Evolutionary conservation across 2,888 invertebrate species (phyloP).

Genomic region (Cephus spinipes): DNA sequence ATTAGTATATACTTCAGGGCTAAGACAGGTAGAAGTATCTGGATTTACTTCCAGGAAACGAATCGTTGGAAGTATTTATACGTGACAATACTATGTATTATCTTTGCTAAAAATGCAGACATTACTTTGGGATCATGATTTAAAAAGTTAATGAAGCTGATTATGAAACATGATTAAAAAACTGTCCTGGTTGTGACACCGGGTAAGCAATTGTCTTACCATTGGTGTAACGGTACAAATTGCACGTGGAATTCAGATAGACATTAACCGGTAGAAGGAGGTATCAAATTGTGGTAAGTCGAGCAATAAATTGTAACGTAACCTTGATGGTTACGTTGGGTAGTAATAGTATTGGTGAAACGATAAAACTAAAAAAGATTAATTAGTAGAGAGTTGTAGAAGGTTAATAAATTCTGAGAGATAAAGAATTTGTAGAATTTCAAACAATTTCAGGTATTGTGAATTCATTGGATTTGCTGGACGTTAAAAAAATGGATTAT

Average conservation of each 20-base stretch:
- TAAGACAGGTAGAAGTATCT: background rate
- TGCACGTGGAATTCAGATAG: background rate
- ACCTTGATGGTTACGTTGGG: background rate
- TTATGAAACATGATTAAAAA: background rate
- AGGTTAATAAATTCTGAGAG: background rate
- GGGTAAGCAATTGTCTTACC: background rate
- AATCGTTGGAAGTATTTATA: background rate
- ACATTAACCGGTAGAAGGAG: background rate
- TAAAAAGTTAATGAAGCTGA: background rate
- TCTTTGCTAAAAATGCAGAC: background rate
- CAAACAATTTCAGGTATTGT: background rate
- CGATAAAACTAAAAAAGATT: background rate
- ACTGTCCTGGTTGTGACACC: background rate
- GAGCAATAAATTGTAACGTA: background rate
- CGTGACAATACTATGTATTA: background rate
- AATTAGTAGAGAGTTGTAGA: background rate
- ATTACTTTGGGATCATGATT: background rate
- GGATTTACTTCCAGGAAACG: background rate
- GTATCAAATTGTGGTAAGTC: background rate
- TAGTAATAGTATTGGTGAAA: background rate
- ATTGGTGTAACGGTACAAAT: background rate
- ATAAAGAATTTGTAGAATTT: background rate
- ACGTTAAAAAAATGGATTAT: background rate
- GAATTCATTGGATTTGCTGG: too few relatives aligned
- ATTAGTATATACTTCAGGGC: background rate